Conservation (phyloP, 2,113 vertebrate species). For the Neomonachus schauinslandi region DNA sequence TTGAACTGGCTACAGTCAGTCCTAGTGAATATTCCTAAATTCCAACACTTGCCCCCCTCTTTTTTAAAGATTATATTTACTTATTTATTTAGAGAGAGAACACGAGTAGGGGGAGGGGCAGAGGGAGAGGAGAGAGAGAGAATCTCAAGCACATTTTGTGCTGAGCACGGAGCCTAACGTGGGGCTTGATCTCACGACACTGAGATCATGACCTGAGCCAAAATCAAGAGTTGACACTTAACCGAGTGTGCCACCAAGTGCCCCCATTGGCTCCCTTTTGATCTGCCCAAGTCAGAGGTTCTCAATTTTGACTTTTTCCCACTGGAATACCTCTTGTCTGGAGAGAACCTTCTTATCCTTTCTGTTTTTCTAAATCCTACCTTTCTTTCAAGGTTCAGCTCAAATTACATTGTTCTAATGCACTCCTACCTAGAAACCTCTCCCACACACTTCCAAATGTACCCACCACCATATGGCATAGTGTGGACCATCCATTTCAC, state of each 20-base stretch:
- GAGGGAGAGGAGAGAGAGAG: not conserved
- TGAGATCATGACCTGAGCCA: not conserved
- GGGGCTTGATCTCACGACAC: not conserved
- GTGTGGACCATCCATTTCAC: not conserved
- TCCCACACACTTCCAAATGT: not conserved
- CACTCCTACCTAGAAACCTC: not conserved
- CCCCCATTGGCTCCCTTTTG: not conserved
- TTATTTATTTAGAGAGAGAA: not conserved
- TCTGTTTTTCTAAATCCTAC: not conserved
- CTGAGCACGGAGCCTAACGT: not conserved
- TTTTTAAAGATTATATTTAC: not conserved
- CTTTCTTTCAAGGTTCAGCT: not conserved
- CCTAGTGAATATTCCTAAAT: not conserved
- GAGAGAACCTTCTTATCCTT: not conserved
- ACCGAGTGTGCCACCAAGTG: not conserved
- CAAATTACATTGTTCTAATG: not conserved
- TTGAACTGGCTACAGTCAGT: not conserved
- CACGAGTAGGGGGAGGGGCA: not conserved
- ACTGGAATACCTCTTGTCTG: not conserved
- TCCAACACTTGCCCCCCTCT: not conserved
- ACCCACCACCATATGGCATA: accelerated
- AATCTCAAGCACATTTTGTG: not conserved
- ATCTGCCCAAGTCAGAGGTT: not conserved
- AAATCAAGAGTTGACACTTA: not conserved
- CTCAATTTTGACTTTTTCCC: not conserved